Conservation (phyloP, 2,888 invertebrate genomes). For the Laothoe populi region DNA sequence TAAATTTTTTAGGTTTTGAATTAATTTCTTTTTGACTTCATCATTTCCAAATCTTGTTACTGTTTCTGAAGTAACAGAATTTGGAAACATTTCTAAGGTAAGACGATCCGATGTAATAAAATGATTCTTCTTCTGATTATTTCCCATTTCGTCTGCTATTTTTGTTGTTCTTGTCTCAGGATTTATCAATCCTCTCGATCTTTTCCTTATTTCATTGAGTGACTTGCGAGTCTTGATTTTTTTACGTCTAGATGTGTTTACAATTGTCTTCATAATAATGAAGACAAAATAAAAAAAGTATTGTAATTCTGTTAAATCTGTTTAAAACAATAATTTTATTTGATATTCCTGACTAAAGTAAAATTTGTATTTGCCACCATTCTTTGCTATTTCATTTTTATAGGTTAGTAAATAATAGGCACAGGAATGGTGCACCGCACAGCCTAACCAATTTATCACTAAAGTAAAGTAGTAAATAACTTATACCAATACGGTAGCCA, state of each 20-base stretch:
- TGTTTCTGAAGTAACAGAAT: conserved; percentile 69
- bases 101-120: conserved; percentile 62
- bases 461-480: too few species aligned
- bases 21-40: conserved; percentile 47
- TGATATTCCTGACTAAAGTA: too few species aligned
- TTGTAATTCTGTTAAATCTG: neutral
- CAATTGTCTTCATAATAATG: conserved; percentile 49
- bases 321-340: too few species aligned
- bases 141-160: conserved; percentile 27
- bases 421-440: too few species aligned
- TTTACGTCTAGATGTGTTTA: conserved; percentile 54
- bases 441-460: too few species aligned
- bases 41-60: conserved; percentile 58
- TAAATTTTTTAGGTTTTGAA: conserved; percentile 35
- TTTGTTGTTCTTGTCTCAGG: neutral
- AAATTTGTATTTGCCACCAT: too few species aligned
- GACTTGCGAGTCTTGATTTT: conserved; percentile 69
- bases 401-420: too few species aligned
- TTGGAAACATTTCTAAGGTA: conserved; percentile 66
- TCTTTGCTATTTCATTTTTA: too few species aligned
- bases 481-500: too few species aligned
- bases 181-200: conserved; percentile 42
- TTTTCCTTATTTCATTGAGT: conserved; percentile 68
- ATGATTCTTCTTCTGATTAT: conserved; percentile 39
- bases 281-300: neutral